phyloP scores from a whole-genome alignment of 2,797 vertebrate species.

The Neoniphon sammara region DNA sequence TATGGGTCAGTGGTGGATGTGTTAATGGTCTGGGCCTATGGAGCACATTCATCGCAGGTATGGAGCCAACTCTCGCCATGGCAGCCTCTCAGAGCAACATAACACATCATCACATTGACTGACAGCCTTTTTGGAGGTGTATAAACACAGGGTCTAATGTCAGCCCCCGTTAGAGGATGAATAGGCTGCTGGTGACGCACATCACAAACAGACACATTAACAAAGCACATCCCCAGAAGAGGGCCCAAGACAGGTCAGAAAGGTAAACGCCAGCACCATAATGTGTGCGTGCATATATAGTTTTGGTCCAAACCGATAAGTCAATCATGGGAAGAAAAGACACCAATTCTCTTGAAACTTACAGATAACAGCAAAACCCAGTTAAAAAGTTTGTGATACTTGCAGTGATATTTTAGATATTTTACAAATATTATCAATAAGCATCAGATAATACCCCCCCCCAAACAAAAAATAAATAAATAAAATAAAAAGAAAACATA shows the following conservation, averaged over 20 bases:
- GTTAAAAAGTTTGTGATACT: too few relatives aligned
- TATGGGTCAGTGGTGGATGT: constrained; percentile 78
- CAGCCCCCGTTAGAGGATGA: constrained; percentile 55
- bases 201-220: constrained; percentile 47
- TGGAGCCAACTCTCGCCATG: constrained; percentile 34
- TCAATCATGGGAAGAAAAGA: too few relatives aligned
- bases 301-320: too few relatives aligned
- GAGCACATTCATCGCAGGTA: constrained; percentile 75
- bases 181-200: constrained; percentile 49
- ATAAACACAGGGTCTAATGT: constrained; percentile 61
- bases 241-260: constrained; percentile 36
- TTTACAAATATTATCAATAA: too few relatives aligned
- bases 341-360: too few relatives aligned
- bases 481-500: too few relatives aligned
- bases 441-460: too few relatives aligned
- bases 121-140: constrained; percentile 51
- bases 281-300: background rate
- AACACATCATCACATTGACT: constrained; percentile 59
- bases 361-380: too few relatives aligned
- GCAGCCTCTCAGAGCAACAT: constrained; percentile 44
- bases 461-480: too few relatives aligned
- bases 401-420: too few relatives aligned
- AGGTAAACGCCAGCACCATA: constrained; percentile 38
- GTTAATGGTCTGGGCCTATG: constrained; percentile 80
- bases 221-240: constrained; percentile 16